Evolutionary conservation across 2,113 vertebrate species (phyloP).

Genomic region (Hyaena hyaena): DNA sequence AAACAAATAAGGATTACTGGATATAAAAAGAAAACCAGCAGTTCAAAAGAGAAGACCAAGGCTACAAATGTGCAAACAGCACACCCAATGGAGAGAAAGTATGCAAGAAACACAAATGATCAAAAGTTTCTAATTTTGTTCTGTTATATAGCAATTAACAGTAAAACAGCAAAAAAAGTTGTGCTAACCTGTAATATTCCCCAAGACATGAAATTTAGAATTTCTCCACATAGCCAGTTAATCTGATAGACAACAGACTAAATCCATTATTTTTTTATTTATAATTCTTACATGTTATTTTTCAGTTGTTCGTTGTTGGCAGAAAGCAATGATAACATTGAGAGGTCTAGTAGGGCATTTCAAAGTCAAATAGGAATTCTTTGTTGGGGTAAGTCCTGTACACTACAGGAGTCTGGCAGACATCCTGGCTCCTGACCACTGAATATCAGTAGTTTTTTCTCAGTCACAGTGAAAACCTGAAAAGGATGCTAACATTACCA

Average conservation of each 20-base stretch:
- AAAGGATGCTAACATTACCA: background rate
- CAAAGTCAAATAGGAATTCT: slow-evolving; percentile 43
- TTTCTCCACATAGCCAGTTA: background rate
- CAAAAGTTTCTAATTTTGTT: slow-evolving; percentile 45
- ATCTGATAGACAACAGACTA: background rate
- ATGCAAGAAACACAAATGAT: background rate
- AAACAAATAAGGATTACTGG: background rate
- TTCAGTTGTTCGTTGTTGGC: slow-evolving; percentile 8
- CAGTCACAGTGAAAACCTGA: background rate
- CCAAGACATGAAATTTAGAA: background rate
- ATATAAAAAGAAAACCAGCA: background rate
- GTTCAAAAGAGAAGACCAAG: slow-evolving; percentile 2
- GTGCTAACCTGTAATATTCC: background rate
- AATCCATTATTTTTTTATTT: background rate
- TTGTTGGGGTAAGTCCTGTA: background rate
- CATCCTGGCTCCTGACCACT: background rate
- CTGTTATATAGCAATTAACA: background rate
- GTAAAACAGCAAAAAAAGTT: background rate
- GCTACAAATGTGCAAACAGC: background rate
- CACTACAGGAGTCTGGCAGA: background rate
- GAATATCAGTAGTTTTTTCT: background rate
- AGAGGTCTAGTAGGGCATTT: slow-evolving; percentile 12
- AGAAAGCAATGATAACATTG: slow-evolving; percentile 37
- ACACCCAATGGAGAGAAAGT: background rate
- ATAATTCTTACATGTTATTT: slow-evolving; percentile 19